Percentiles rank a stretch among this genome's conserved stretches.
phyloP scores from a whole-genome alignment of 1,140 invertebrate species.

The Heliothis virescens region DNA sequence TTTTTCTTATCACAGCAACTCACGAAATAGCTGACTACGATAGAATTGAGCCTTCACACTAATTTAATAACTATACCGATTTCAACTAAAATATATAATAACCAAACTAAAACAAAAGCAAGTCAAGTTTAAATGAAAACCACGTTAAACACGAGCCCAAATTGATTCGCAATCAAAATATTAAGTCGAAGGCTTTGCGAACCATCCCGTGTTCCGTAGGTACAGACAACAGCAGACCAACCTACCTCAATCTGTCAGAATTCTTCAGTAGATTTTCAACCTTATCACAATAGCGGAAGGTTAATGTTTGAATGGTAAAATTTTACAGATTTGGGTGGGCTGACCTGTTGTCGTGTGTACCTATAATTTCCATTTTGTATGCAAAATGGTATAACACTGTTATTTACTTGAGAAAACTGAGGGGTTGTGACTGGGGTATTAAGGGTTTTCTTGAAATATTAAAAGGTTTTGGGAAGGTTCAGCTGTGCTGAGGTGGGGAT shows the following conservation, averaged over 20 bases:
- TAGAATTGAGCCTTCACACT: background rate
- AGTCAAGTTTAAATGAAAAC: background rate
- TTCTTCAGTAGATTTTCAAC: too few species aligned
- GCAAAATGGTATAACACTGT: slow-evolving; percentile 8
- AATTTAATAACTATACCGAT: background rate
- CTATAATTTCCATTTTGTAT: slow-evolving; percentile 27
- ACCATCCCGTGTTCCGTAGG: background rate
- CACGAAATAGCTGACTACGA: too few species aligned
- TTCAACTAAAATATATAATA: background rate
- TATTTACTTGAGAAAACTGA: background rate
- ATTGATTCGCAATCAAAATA: slow-evolving; percentile 19
- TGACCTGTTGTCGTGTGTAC: too few species aligned
- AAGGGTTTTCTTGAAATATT: background rate
- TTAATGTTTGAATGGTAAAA: too few species aligned
- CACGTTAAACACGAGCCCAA: background rate
- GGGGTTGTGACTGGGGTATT: background rate
- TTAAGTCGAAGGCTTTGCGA: background rate
- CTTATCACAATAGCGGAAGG: too few species aligned
- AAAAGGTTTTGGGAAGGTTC: background rate
- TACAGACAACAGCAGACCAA: too few species aligned
- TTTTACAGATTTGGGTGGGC: too few species aligned
- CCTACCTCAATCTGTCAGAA: too few species aligned
- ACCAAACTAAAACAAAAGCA: background rate
- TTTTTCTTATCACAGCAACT: too few species aligned
- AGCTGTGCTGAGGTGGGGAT: too few species aligned